phyloP scores from a whole-genome alignment of 37 sponge, comb jelly and placozoan species.

The Hexactinellida sp. region DNA sequence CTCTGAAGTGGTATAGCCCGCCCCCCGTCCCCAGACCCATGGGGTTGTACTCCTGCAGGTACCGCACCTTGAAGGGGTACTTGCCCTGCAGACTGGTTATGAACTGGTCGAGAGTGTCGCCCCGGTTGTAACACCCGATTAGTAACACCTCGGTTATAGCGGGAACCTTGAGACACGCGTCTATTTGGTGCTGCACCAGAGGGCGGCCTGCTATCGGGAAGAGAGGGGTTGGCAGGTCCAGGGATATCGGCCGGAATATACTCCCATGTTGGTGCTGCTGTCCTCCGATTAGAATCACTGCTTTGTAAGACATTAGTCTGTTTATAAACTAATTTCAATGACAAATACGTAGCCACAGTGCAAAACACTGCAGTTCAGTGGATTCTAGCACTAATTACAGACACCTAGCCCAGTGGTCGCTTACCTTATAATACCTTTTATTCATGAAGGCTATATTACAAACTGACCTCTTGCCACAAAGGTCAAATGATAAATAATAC shows the following conservation, averaged over 20 bases:
- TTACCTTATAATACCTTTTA: no score
- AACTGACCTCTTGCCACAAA: no score
- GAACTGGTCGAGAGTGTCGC: constrained; percentile 43
- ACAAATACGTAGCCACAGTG: no score
- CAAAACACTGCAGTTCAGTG: not conserved
- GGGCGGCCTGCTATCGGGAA: constrained; percentile 95
- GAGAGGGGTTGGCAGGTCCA: constrained; percentile 83
- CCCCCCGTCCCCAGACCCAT: constrained; percentile 94
- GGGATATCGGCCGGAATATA: constrained; percentile 85
- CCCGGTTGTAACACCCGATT: constrained; percentile 62
- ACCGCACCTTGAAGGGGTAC: constrained; percentile 39
- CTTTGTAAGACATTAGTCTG: constrained; percentile 36
- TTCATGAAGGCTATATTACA: no score
- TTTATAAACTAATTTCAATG: no score
- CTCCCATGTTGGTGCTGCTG: constrained; percentile 75
- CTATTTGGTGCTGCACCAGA: constrained; percentile 94
- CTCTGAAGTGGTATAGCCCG: constrained; percentile 94
- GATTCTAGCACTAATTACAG: no score
- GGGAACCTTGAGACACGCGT: constrained; percentile 62
- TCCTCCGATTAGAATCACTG: constrained; percentile 90
- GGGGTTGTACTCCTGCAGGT: constrained; percentile 87
- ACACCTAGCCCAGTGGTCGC: no score
- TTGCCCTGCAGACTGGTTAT: constrained; percentile 38
- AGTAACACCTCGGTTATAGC: constrained; percentile 67
- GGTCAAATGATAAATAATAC: no score